Evolutionary conservation across 1,140 invertebrate species (phyloP).

Genomic region (Drosophila mojavensis): DNA sequence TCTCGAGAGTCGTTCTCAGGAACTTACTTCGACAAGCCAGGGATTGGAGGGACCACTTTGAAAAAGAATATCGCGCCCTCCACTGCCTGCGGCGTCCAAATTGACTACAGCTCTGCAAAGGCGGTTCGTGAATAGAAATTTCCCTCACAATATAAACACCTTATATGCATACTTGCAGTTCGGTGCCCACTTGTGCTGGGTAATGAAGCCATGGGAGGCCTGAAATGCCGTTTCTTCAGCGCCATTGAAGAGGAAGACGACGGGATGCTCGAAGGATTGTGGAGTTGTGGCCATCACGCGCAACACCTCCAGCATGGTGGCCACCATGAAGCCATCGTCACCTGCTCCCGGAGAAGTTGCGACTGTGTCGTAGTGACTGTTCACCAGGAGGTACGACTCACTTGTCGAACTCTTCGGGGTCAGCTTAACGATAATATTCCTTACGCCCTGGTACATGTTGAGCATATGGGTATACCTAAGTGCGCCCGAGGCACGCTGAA

Average conservation of each 20-base stretch:
- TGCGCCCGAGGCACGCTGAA: conserved; percentile 87
- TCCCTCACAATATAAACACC: conserved; percentile 61
- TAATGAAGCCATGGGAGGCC: conserved; percentile 92
- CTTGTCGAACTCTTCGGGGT: conserved; percentile 84
- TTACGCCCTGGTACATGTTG: conserved; percentile 88
- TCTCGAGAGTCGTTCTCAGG: too few relatives aligned
- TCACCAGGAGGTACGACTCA: conserved; percentile 90
- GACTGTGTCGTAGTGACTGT: conserved; percentile 97
- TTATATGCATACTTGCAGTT: conserved; percentile 82
- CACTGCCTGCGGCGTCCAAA: conserved; percentile 90
- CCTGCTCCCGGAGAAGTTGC: conserved; percentile 91
- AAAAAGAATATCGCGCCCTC: conserved; percentile 95
- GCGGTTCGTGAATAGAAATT: not conserved
- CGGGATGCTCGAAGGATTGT: conserved; percentile 56
- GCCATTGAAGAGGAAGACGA: conserved; percentile 95
- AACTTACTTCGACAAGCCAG: conserved; percentile 91
- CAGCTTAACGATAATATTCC: conserved; percentile 92
- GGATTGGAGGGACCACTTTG: conserved; percentile 95
- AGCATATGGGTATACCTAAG: conserved; percentile 88
- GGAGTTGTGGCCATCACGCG: conserved; percentile 55
- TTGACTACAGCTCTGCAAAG: conserved; percentile 30
- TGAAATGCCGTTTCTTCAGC: conserved; percentile 87
- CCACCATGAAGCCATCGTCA: conserved; percentile 92
- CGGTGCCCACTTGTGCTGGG: conserved; percentile 89
- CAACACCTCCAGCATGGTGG: conserved; percentile 94